A percentile compares a stretch with the other conserved stretches of the same genome.
These are phyloP conservation scores for Penaeus indicus DNA, from an alignment of 1,140 invertebrate species.

Conservation along the genomic window DNA sequence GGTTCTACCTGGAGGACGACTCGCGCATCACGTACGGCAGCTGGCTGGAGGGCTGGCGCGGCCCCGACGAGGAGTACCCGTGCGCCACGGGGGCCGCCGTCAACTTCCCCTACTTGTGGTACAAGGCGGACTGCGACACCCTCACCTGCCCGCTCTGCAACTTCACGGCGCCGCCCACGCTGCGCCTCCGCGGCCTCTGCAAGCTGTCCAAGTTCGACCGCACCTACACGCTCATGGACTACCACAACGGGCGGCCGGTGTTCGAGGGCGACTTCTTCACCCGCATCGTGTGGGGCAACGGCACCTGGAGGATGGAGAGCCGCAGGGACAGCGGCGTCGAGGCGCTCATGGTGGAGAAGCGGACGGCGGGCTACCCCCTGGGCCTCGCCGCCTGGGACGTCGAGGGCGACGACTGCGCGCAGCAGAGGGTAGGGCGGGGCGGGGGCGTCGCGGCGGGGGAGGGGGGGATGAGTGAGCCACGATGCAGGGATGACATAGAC, in stretches of 20 bases:
- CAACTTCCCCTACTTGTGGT: constrained; percentile 23
- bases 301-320: constrained; percentile 12
- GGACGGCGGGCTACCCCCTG: not conserved
- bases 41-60: not conserved
- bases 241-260: not conserved
- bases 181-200: constrained; percentile 26
- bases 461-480: no score
- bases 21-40: not conserved
- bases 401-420: not conserved
- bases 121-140: not conserved
- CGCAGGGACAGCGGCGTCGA: not conserved
- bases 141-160: constrained; percentile 23
- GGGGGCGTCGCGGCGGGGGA: no score
- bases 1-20: not conserved
- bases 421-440: not conserved
- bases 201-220: constrained; percentile 9
- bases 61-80: not conserved
- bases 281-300: not conserved
- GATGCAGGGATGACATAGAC: no score
- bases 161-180: not conserved
- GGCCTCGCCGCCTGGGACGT: not conserved
- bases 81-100: not conserved
- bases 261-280: constrained; percentile 21
- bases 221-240: not conserved
- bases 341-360: not conserved